Conservation (phyloP, 2,113 vertebrate genomes). For the Copsychus sechellarum region DNA sequence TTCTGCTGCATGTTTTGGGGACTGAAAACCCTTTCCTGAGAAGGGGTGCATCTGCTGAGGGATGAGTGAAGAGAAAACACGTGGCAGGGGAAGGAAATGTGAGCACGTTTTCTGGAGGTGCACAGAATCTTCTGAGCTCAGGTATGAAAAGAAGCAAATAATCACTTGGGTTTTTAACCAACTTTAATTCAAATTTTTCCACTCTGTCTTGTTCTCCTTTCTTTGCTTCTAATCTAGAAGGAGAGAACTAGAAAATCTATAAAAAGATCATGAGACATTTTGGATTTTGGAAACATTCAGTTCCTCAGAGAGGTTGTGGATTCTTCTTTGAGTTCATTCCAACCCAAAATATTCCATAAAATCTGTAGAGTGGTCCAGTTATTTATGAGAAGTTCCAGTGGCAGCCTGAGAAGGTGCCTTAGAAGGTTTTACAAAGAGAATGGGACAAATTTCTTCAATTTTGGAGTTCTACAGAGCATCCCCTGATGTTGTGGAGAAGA, state of each 20-base stretch:
- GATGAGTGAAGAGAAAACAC: neutral
- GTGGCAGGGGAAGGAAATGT: neutral
- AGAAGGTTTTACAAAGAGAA: neutral
- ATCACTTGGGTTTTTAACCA: neutral
- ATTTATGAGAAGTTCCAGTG: neutral
- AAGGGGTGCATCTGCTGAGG: neutral
- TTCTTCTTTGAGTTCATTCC: neutral
- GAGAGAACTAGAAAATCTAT: neutral
- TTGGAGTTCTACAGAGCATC: neutral
- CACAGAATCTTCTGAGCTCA: neutral
- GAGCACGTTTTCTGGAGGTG: neutral
- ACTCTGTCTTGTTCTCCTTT: neutral
- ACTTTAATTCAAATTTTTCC: neutral
- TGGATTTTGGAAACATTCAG: neutral
- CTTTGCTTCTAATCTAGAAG: neutral
- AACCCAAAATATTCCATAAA: neutral
- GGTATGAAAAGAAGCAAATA: neutral
- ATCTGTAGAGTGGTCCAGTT: neutral
- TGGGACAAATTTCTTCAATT: neutral
- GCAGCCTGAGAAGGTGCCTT: neutral
- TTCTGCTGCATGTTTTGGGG: neutral
- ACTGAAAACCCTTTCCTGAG: neutral
- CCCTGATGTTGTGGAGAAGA: neutral
- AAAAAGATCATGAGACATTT: neutral
- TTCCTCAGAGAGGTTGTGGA: neutral